A percentile compares a stretch with the other conserved stretches of the same genome.
phyloP scores from a whole-genome alignment of 1,140 invertebrate genomes.

The Drosophila cardini region DNA sequence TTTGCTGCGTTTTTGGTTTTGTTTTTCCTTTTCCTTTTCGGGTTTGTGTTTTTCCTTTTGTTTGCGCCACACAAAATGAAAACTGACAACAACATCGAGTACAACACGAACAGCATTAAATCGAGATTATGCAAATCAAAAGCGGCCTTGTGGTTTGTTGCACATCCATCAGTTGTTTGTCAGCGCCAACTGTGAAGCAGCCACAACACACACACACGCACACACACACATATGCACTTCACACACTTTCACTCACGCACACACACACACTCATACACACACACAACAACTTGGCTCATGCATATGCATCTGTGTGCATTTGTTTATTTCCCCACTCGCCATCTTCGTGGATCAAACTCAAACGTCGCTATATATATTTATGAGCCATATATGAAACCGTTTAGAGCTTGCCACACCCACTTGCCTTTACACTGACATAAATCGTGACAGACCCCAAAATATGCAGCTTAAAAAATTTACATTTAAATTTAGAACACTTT shows the following conservation, averaged over 20 bases:
- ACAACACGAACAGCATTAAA: slow-evolving; percentile 44
- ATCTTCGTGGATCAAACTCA: slow-evolving; percentile 79
- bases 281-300: slow-evolving; percentile 49
- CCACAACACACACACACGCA: slow-evolving; percentile 21
- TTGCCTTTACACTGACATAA: no score
- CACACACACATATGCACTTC: background rate
- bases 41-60: slow-evolving; percentile 6
- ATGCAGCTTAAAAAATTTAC: no score
- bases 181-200: slow-evolving; percentile 32
- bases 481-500: no score
- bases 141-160: slow-evolving; percentile 53
- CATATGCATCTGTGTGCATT: slow-evolving; percentile 70
- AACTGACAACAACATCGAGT: slow-evolving; percentile 13
- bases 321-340: slow-evolving; percentile 57
- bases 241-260: slow-evolving; percentile 5
- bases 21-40: slow-evolving; percentile 7
- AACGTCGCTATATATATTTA: slow-evolving; percentile 76
- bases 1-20: slow-evolving; percentile 1
- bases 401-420: background rate
- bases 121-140: slow-evolving; percentile 77
- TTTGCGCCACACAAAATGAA: background rate
- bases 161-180: slow-evolving; percentile 17
- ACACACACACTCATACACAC: background rate
- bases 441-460: no score
- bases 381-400: slow-evolving; percentile 52